Evolutionary conservation across 92 coral and sea anemone species (phyloP).

Genomic region (Meandrina meandrites): DNA sequence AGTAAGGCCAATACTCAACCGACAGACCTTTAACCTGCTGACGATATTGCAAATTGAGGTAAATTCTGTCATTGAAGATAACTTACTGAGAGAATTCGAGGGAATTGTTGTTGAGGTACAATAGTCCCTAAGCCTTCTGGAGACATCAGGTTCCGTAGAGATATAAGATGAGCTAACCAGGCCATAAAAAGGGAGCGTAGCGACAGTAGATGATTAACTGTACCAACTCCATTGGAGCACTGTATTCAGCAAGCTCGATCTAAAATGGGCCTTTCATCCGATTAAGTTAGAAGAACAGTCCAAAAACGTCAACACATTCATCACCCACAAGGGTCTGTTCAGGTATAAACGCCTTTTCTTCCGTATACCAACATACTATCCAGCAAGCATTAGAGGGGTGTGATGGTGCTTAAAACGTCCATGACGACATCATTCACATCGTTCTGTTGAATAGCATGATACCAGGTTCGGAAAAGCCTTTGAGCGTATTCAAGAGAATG

Average conservation of each 20-base stretch:
- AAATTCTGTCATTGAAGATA: slow-evolving; percentile 14
- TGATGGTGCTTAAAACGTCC: slow-evolving; percentile 30
- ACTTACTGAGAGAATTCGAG: slow-evolving; percentile 7
- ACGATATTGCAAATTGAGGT: slow-evolving; percentile 12
- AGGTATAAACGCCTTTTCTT: slow-evolving; percentile 26
- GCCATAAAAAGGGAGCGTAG: slow-evolving; percentile 41
- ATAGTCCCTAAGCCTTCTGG: neutral
- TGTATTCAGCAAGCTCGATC: slow-evolving; percentile 41
- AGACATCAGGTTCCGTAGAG: slow-evolving; percentile 41
- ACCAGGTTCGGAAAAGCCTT: slow-evolving; percentile 46
- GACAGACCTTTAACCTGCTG: slow-evolving; percentile 34
- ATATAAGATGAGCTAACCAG: slow-evolving; percentile 48
- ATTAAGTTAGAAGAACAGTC: slow-evolving; percentile 40
- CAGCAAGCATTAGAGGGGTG: slow-evolving; percentile 35
- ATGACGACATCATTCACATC: slow-evolving; percentile 36
- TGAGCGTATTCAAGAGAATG: slow-evolving; percentile 41
- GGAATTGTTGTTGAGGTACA: slow-evolving; percentile 16
- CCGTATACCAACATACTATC: slow-evolving; percentile 30
- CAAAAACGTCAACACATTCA: slow-evolving; percentile 25
- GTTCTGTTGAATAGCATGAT: slow-evolving; percentile 52
- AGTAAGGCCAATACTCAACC: slow-evolving; percentile 19
- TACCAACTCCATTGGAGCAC: slow-evolving; percentile 20
- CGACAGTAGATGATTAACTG: slow-evolving; percentile 37
- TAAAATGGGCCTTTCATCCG: slow-evolving; percentile 19
- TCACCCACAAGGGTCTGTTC: slow-evolving; percentile 26